Base-by-base conservation (phyloP, 2,888 invertebrate species). In the Lepidocyrtinus sp. region DNA sequence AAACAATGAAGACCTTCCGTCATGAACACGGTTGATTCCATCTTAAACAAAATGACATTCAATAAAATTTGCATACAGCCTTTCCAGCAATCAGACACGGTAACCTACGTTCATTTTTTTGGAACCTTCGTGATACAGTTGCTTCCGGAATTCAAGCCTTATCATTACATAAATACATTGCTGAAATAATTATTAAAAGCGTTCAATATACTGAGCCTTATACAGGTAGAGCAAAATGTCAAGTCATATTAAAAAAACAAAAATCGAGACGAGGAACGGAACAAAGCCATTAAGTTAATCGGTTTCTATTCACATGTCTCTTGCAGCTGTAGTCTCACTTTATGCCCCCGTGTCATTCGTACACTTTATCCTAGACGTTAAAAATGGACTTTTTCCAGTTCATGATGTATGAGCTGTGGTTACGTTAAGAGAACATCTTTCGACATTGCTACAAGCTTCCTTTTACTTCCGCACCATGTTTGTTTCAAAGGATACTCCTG, bases 61-160 rank as follows among this genome's bases (percentile, higher is more conserved):
- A 81, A 73, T 25, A 84, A 95, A 1, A 90, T 93, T 82, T 96
- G 96, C 88, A 36, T 36, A 36, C 36, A 7, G 5, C 12, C 36
- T 7, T 36, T 36, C 12, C 36, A 5, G 12, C 12, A 36, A 7
- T 36, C 12, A 36, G 12, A 36, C 5, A 36, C 5, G 12, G 12
- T 36, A 7, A 36, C 12, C 12, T 36, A 36, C 5, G 36, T 36
- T 7, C 12, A 7, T 36, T 12, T 7, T 7, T 36, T 36, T 36
- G 36, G 5, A 36, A 36, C 5, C 12, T 36, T 36, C 12, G n/a
- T n/a, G n/a, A n/a, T n/a, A n/a, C 12, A 36, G 36, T 36, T 36
- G 5, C 36, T 36, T 36, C 36, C 5, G 12, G 5, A 36, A 7
- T 36, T 36, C 36, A 36, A 36, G 36, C 36, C 12, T 12, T 12